These are phyloP conservation scores for Mola mola DNA, from an alignment of 2,113 vertebrate species.

Conservation along the genomic window DNA sequence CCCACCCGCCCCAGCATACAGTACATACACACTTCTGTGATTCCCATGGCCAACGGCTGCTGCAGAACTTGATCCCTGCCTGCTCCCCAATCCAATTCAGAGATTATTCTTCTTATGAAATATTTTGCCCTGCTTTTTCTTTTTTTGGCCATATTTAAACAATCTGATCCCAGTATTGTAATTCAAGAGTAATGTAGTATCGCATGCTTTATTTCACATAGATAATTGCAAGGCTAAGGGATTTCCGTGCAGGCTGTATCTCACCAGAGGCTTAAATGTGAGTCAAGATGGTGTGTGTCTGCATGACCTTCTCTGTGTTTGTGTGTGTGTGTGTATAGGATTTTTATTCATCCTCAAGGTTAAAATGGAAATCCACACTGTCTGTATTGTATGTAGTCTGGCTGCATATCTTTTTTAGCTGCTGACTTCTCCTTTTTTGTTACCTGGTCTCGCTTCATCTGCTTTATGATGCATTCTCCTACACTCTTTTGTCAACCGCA, in stretches of 20 bases:
- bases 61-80: slow-evolving; percentile 42
- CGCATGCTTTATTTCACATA: slow-evolving; percentile 6
- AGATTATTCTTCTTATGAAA: slow-evolving; percentile 16
- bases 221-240: slow-evolving; percentile 21
- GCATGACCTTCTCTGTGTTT: not conserved
- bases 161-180: not conserved
- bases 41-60: too few relatives aligned
- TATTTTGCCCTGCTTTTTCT: not conserved
- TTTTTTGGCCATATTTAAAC: too few relatives aligned
- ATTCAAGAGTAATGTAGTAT: slow-evolving; percentile 6
- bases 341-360: slow-evolving; percentile 46
- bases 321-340: slow-evolving; percentile 7
- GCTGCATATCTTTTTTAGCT: slow-evolving; percentile 22
- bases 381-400: slow-evolving; percentile 43
- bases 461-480: too few relatives aligned
- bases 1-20: too few relatives aligned
- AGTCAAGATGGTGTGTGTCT: slow-evolving; percentile 16
- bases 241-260: slow-evolving; percentile 31
- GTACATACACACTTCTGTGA: too few relatives aligned
- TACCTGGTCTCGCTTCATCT: not conserved
- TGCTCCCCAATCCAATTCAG: slow-evolving; percentile 2
- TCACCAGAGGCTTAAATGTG: slow-evolving; percentile 30
- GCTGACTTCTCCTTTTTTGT: not conserved
- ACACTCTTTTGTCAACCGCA: too few relatives aligned
- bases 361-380: slow-evolving; percentile 31